Evolutionary conservation across 2,797 vertebrate genomes (phyloP), one percentile per base, ranked within the genome.

Genomic region (Chiroxiphia lanceolata): DNA sequence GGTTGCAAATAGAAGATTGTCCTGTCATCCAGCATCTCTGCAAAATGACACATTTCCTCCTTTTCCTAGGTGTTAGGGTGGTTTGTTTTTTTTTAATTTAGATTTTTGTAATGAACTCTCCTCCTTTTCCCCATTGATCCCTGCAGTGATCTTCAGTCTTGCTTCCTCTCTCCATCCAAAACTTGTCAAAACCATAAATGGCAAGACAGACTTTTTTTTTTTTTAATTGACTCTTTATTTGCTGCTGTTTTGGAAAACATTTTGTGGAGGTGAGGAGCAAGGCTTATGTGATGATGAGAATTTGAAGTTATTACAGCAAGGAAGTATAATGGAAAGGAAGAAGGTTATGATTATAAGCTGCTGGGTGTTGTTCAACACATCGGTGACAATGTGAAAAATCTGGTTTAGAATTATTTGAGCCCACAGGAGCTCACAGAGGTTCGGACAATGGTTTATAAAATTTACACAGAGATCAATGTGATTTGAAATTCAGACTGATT

Each of bases 401-500:
- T 94, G 63, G 44, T 94, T 91, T 89, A 92, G 90, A 97, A 95
- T 93, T 95, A 93, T 74, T 80, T 93, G 69, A 93, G 61, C 38
- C 54, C 59, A 63, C n/a, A 36, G 51, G 22, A 87, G 23, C 47
- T 88, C 82, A 88, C 31, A 82, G 40, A 80, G 26, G 26, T 91
- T 63, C 47, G 89, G 75, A 68, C 75, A 81, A 85, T 51, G 69
- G 45, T 93, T 95, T 96, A 81, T 90, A 92, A 94, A 95, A 96
- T 71, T 88, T 86, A 92, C 47, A 87, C 71, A 86, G 87, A 96
- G 64, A 95, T 95, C 79, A 95, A 93, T 97, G 51, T 83, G n/a
- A 54, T 91, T 96, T 97, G 90, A 97, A 95, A 96, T 96, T 93
- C 84, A 93, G 80, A 83, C 29, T 92, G 89, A 89, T 95, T 97